Base-by-base conservation (phyloP, 2,113 vertebrate genomes). In the Empidonax traillii region DNA sequence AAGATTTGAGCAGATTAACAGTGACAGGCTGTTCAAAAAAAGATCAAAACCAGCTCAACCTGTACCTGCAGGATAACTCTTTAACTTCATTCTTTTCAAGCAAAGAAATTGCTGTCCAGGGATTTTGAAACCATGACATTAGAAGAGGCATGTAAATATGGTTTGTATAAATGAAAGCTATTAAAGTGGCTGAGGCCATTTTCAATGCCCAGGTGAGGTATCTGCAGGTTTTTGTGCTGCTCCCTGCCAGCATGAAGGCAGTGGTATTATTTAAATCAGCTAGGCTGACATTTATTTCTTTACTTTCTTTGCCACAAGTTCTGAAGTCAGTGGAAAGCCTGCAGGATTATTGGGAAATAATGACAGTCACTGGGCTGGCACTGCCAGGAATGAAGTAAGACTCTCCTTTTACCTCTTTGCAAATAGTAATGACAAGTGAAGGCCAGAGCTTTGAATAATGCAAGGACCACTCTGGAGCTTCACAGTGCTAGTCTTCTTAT, bases 251-350 rank as follows among this genome's bases (percentile, higher is more conserved):
- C 3, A 1, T 79, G 67, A 96, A 41, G 79, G 46, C 41, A 58
- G 13, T 89, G 78, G 68, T 76, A 51, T 95, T 95, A 93, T 81
- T 96, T 93, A 94, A 92, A 94, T 71, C 25, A 82, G n/a, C 61
- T 41, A 89, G 53, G 31, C 67, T 93, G 93, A 94, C 74, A 87
- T 78, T 96, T 91, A 61, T 39, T 92, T 78, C 73, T 94, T 86
- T 94, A 47, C 33, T 89, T 91, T 74, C 78, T 85, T 66, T 72
- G 61, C 91, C 86, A 90, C 51, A 44, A 93, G 19, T 73, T 95
- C 77, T 95, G 90, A 96, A 95, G 92, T 97, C 95, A 97, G 94
- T 90, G 94, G 96, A 95, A 96, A 96, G 53, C 90, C 43, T 88
- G 41, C 52, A 85, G 71, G 71, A 68, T 91, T 72, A 47, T 63